Evolutionary conservation across 2,113 vertebrate genomes (phyloP).

Genomic region (Cephalopholis sonnerati): DNA sequence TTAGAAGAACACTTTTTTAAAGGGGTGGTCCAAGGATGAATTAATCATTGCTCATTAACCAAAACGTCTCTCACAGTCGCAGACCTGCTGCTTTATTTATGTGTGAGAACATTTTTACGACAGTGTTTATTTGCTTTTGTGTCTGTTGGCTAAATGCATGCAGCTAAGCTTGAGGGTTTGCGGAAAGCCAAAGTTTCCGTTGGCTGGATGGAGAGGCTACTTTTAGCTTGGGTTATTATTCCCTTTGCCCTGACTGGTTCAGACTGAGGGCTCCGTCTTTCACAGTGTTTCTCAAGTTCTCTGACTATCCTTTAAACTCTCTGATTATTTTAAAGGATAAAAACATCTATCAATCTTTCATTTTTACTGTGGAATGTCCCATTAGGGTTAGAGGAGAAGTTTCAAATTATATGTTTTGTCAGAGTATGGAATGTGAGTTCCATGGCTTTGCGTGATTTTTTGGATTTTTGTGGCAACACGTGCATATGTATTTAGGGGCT

Average conservation of each 20-base stretch:
- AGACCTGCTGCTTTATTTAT: constrained; percentile 61
- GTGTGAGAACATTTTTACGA: constrained; percentile 74
- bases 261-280: constrained; percentile 25
- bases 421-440: constrained; percentile 68
- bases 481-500: constrained; percentile 56
- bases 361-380: constrained; percentile 61
- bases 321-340: constrained; percentile 60
- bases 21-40: constrained; percentile 12
- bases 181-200: constrained; percentile 76
- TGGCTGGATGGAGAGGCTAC: constrained; percentile 70
- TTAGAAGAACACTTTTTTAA: neutral
- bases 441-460: constrained; percentile 59
- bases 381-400: constrained; percentile 54
- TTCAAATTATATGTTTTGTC: constrained; percentile 79
- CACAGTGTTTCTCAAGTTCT: constrained; percentile 36
- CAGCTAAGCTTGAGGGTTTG: constrained; percentile 73
- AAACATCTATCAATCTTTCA: constrained; percentile 66
- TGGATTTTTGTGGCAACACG: constrained; percentile 70
- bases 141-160: constrained; percentile 74
- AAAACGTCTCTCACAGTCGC: constrained; percentile 38
- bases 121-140: constrained; percentile 79
- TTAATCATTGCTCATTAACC: constrained; percentile 51
- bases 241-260: constrained; percentile 53
- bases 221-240: constrained; percentile 73
- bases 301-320: constrained; percentile 46